Conservation (phyloP, 2,888 invertebrate species). For the Cryptocheilus praepositus region DNA sequence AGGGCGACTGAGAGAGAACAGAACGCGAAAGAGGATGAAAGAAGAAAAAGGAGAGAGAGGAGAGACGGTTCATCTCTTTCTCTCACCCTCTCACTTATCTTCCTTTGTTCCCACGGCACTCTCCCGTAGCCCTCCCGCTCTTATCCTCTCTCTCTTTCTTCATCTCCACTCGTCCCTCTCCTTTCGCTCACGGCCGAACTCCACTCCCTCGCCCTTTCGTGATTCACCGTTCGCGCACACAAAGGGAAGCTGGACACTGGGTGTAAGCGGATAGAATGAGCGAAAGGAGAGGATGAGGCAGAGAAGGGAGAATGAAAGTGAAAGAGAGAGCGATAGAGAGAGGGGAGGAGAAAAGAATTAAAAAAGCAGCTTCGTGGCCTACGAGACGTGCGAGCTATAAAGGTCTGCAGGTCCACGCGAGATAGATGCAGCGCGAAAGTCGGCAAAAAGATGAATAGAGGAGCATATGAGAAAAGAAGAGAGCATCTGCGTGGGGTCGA, state of each 20-base stretch:
- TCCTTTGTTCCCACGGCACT: conserved; percentile 72
- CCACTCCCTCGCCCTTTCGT: conserved; percentile 60
- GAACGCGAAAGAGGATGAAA: conserved; percentile 17
- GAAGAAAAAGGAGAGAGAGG: conserved; percentile 8
- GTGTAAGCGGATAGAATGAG: conserved; percentile 35
- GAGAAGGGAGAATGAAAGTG: neutral
- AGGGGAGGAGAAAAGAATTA: neutral
- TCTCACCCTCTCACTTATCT: conserved; percentile 48
- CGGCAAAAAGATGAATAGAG: neutral
- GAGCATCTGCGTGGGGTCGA: conserved; percentile 3
- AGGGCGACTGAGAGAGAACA: conserved; percentile 13
- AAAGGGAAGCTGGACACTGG: conserved; percentile 56
- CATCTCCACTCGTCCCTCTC: conserved; percentile 22
- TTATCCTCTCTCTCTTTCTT: conserved; percentile 3
- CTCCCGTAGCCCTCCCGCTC: conserved; percentile 42
- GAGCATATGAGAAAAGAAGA: neutral
- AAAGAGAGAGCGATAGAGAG: neutral
- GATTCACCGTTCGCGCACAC: conserved; percentile 59
- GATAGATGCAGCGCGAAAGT: too few relatives aligned
- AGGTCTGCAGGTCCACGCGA: neutral
- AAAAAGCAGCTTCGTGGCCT: neutral
- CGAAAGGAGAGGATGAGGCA: neutral
- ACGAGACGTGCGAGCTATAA: neutral
- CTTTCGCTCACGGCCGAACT: conserved; percentile 34
- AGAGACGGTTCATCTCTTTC: conserved; percentile 21